These are phyloP conservation scores for Heliconius sara DNA, from an alignment of 2,888 invertebrate species.

Conservation along the genomic window DNA sequence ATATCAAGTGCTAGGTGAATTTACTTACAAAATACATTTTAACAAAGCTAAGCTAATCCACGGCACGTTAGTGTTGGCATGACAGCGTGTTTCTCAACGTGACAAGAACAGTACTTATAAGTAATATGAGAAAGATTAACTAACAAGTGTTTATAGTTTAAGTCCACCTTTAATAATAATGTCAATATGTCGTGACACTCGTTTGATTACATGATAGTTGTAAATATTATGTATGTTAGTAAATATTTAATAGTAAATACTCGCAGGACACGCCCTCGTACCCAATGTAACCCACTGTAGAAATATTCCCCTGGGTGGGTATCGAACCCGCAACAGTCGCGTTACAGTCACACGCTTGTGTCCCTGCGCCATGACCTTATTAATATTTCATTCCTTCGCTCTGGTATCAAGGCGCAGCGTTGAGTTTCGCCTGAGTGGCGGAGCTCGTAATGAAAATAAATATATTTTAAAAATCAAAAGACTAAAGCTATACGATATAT, in stretches of 20 bases:
- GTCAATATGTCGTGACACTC: neutral
- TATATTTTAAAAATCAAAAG: neutral
- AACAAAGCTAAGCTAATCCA: conserved; percentile 2
- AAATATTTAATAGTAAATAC: neutral
- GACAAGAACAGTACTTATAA: neutral
- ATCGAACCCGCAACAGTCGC: too few species aligned
- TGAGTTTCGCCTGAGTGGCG: too few species aligned
- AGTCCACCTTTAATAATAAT: neutral
- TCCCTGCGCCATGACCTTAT: too few species aligned
- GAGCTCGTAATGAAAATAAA: neutral
- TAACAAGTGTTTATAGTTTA: neutral
- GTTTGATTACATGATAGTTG: neutral
- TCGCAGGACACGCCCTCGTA: neutral
- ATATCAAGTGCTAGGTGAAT: neutral
- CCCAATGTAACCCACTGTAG: too few species aligned
- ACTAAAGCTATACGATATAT: neutral
- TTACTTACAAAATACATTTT: neutral
- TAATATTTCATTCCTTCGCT: too few species aligned
- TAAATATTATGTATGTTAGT: neutral
- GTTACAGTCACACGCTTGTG: too few species aligned
- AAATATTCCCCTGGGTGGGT: too few species aligned
- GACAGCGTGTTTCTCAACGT: conserved; percentile 6
- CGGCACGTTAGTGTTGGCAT: neutral
- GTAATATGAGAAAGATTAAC: conserved; percentile 8
- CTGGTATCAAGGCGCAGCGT: too few species aligned